Evolutionary conservation across 1,140 invertebrate genomes (phyloP), one percentile per base, ranked within the genome.

Genomic region (Anthonomus grandis): DNA sequence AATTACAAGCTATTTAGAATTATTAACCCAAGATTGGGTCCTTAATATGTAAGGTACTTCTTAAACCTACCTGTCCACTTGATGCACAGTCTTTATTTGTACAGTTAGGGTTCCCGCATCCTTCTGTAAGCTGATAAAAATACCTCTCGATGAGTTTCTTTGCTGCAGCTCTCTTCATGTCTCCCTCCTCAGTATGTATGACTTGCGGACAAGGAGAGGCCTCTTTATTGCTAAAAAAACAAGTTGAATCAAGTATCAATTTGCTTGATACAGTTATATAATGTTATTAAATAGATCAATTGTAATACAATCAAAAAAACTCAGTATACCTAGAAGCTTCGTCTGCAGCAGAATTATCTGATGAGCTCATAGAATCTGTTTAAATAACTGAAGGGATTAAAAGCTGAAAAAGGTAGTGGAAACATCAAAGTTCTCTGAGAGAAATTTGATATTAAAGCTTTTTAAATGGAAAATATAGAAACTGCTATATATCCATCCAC

Each of bases 81-180:
- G 92, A 95, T 57, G 89, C 89, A 82, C 93, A 96, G 71, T 88
- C 80, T 66, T 83, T 80, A 78, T 95, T 96, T 60, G 83, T 80
- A 76, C 93, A 95, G 49, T 83, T 78, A 6, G 82, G 76, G 72
- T 93, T 90, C 5, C 92, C 92, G 78, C 93, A 96, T 55, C 93
- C 93, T 74, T 93, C 86, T 10, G 87, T 86, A 50, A 96, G 77
- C 76, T 95, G 91, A 76, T 91, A 92, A 74, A 95, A 96, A 75
- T 95, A 95, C 63, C 87, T 84, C 74, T 94, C 90, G 58, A 95
- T 95, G 37, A 93, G 77, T 74, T 91, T 88, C 72, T 86, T 90
- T 18, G 89, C 91, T 60, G 90, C 88, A 59, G 87, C 86, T 65
- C 91, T 81, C 80, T 94, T 95, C 89, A 91, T 90, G 67, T 85